Percentiles rank a stretch among this genome's conserved stretches.
phyloP scores from a whole-genome alignment of 2,113 vertebrate genomes.

The Spea multiplicata region DNA sequence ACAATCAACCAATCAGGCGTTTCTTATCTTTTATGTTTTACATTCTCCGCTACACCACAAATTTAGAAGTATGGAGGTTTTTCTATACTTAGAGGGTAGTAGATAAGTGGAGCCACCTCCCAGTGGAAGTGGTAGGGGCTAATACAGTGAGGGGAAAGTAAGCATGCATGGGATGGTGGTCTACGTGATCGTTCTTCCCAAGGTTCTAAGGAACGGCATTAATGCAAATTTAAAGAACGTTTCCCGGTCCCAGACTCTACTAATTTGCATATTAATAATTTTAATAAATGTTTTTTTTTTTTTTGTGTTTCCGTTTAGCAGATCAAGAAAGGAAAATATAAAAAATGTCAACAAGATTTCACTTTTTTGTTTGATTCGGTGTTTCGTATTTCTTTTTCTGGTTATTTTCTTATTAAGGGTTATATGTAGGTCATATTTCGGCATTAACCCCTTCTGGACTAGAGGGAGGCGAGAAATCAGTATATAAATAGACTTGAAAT shows the following conservation, averaged over 20 bases:
- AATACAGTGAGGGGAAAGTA: no score
- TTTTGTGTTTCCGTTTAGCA: constrained; percentile 76
- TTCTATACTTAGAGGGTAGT: no score
- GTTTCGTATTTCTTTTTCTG: constrained; percentile 17
- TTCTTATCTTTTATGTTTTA: no score
- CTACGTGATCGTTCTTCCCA: no score
- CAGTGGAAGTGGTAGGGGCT: no score
- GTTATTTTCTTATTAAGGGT: neutral
- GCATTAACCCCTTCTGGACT: constrained; percentile 7
- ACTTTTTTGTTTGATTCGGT: constrained; percentile 39
- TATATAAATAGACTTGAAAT: constrained; percentile 11
- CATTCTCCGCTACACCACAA: no score
- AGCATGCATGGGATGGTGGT: no score
- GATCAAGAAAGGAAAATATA: constrained; percentile 70
- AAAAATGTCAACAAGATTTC: constrained; percentile 60
- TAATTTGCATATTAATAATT: constrained; percentile 84
- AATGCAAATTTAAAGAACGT: constrained; percentile 79
- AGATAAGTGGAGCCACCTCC: no score
- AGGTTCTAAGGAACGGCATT: constrained; percentile 63
- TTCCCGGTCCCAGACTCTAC: constrained; percentile 77
- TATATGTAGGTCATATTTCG: neutral
- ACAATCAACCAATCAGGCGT: no score
- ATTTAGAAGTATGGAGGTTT: no score
- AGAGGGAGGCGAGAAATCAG: constrained; percentile 37
- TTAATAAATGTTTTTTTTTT: no score